phyloP scores from a whole-genome alignment of 2,888 invertebrate genomes.

The Mongoloraphidia duomilia region DNA sequence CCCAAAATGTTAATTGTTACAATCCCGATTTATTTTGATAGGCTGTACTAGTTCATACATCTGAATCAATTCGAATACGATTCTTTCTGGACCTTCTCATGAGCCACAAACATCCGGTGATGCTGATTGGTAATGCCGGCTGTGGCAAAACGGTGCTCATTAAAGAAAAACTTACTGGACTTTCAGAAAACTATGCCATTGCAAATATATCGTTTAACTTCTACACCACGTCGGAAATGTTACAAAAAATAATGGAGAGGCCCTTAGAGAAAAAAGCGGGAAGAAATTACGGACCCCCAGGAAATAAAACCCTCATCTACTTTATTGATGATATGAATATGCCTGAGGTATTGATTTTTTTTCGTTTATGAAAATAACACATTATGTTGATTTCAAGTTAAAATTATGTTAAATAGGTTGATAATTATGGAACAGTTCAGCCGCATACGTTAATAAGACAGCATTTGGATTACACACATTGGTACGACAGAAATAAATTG shows the following conservation, averaged over 20 bases:
- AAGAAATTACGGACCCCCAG: slow-evolving; percentile 89
- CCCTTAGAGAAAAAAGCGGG: slow-evolving; percentile 89
- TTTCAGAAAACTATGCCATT: slow-evolving; percentile 76
- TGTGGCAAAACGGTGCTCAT: slow-evolving; percentile 85
- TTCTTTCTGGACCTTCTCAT: slow-evolving; percentile 83
- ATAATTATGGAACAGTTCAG: slow-evolving; percentile 85
- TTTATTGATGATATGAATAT: slow-evolving; percentile 97
- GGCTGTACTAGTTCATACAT: slow-evolving; percentile 84
- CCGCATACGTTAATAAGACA: slow-evolving; percentile 92
- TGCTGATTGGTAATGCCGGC: slow-evolving; percentile 88
- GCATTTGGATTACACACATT: slow-evolving; percentile 90
- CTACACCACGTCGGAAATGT: slow-evolving; percentile 88
- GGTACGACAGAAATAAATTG: slow-evolving; percentile 83
- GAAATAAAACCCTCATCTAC: slow-evolving; percentile 83
- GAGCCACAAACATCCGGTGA: slow-evolving; percentile 78
- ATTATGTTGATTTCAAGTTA: background rate
- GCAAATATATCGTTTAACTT: slow-evolving; percentile 93
- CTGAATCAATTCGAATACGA: slow-evolving; percentile 80
- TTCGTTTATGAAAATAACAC: background rate
- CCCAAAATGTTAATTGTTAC: background rate
- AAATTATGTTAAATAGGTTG: slow-evolving; percentile 31
- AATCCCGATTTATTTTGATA: slow-evolving; percentile 25
- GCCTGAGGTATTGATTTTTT: slow-evolving; percentile 64
- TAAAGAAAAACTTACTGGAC: slow-evolving; percentile 51
- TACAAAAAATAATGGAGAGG: slow-evolving; percentile 85